These are phyloP conservation scores for Larimichthys crocea DNA, from an alignment of 2,113 vertebrate species.

Conservation along the genomic window DNA sequence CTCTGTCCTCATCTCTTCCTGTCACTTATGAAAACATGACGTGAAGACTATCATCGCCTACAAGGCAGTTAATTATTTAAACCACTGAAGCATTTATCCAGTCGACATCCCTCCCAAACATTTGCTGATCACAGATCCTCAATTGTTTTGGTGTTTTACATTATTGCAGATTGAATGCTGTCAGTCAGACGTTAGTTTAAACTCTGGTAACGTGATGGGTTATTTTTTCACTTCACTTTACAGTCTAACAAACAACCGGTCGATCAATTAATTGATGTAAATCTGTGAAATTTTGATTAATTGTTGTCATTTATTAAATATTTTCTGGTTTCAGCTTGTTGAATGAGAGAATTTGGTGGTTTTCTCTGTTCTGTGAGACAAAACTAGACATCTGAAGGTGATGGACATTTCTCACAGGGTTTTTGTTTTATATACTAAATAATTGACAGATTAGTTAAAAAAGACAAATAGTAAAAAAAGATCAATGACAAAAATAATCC, in stretches of 20 bases:
- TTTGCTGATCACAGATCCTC: neutral
- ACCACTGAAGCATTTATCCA: neutral
- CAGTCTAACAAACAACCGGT: neutral
- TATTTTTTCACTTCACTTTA: neutral
- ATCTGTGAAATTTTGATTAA: neutral
- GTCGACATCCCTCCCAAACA: neutral
- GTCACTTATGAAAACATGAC: slow-evolving; percentile 51
- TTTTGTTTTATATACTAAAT: neutral
- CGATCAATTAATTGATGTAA: no score
- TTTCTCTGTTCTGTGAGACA: neutral
- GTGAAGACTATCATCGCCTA: slow-evolving; percentile 13
- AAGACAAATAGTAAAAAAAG: no score
- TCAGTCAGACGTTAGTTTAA: no score
- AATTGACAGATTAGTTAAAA: neutral
- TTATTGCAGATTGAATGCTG: neutral
- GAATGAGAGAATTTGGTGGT: neutral
- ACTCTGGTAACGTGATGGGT: neutral
- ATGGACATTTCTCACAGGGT: neutral
- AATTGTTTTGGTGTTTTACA: neutral
- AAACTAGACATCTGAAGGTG: neutral
- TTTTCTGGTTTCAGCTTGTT: neutral
- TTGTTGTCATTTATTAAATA: neutral
- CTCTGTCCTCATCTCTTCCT: slow-evolving; percentile 65
- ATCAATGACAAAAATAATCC: no score
- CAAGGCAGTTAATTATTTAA: slow-evolving; percentile 14